Conservation (phyloP, 2,888 invertebrate species). For the Automeris io region DNA sequence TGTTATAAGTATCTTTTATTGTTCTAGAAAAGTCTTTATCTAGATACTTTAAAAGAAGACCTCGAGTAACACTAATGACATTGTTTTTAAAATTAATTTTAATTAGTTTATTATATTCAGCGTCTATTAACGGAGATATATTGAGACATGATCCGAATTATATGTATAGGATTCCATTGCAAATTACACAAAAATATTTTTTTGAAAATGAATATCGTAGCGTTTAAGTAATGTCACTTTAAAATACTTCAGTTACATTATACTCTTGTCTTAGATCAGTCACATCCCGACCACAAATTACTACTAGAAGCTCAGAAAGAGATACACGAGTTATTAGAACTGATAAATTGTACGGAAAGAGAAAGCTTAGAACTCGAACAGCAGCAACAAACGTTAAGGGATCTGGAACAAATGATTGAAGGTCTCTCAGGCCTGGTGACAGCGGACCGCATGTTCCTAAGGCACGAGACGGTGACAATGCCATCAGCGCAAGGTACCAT, state of each 20-base stretch:
- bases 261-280: slow-evolving; percentile 71
- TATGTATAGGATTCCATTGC: no score
- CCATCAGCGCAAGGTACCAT: slow-evolving; percentile 89
- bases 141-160: no score
- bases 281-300: slow-evolving; percentile 93
- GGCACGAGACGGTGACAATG: slow-evolving; percentile 94
- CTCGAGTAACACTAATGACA: no score
- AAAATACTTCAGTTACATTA: neutral
- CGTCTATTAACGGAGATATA: no score
- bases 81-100: no score
- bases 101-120: no score
- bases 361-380: slow-evolving; percentile 91
- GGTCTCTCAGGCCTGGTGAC: slow-evolving; percentile 84
- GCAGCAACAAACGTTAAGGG: slow-evolving; percentile 86
- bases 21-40: no score
- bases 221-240: no score
- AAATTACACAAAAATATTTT: neutral
- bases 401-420: slow-evolving; percentile 91
- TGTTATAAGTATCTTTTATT: no score
- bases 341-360: slow-evolving; percentile 94
- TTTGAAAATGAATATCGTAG: neutral
- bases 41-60: no score
- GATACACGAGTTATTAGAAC: slow-evolving; percentile 92
- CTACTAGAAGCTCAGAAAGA: slow-evolving; percentile 90
- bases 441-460: slow-evolving; percentile 84